Base-by-base conservation (phyloP, 1,140 invertebrate genomes). In the Lordiphosa collinella region DNA sequence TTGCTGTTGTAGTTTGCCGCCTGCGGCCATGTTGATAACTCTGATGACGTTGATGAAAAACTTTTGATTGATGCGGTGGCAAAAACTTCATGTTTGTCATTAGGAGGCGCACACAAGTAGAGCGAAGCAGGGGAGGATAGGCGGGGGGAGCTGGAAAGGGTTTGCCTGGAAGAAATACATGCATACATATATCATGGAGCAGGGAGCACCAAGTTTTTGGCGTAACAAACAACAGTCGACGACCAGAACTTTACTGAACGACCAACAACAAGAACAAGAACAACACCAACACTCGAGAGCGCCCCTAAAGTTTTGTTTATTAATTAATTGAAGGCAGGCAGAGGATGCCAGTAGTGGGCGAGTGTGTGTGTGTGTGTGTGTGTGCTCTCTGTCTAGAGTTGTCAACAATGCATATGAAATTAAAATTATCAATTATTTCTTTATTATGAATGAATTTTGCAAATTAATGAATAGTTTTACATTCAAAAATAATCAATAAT, bases 1-100 rank as follows among this genome's bases (percentile, higher is more conserved):
- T 67, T 71, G 65, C 63, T 59, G 46, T 51, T 49, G 67, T 48
- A 62, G 50, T 62, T 61, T 43, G 48, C 58, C 58, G 78, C 78
- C 80, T 86, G 65, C 46, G 74, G 79, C 44, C 41, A 62, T 71
- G 79, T 64, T 84, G 79, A 84, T 84, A 84, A 84, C 79, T 82
- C 80, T 84, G 79, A 86, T 84, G 79, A 84, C 79, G 82, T 86
- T 86, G 80, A 84, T 86, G 80, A 80, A 86, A 84, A 84, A 84
- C 80, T 84, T 84, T 84, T 84, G 79, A 84, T 84, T 84, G 79
- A 84, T 84, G 79, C 74, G 75, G 69, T 84, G 72, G 78, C 71
- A 68, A 80, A 86, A 84, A 84, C 80, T 84, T 84, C 71, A 84
- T 70, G 66, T 69, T 68, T 84, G 80, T 85, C 80, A 84, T 84